These are phyloP conservation scores for Lymantria dispar DNA, from an alignment of 2,888 invertebrate genomes.

Conservation along the genomic window DNA sequence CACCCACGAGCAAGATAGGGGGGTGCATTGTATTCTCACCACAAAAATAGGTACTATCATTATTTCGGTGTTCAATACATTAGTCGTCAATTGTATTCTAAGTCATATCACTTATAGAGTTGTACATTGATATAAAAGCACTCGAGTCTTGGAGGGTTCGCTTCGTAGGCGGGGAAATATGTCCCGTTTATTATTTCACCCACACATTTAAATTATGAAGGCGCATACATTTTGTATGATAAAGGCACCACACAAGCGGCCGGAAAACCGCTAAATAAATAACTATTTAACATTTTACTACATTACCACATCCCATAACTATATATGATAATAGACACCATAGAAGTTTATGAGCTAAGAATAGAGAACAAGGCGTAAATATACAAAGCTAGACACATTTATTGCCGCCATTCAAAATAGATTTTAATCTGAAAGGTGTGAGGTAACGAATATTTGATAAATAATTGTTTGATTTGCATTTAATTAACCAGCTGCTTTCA, in stretches of 20 bases:
- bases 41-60: no score
- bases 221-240: constrained; percentile 15
- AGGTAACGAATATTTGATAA: no score
- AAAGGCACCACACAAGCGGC: constrained; percentile 25
- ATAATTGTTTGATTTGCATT: neutral
- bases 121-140: constrained; percentile 24
- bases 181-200: constrained; percentile 49
- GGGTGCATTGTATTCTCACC: no score
- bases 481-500: neutral
- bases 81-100: constrained; percentile 12
- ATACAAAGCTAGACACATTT: neutral
- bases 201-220: constrained; percentile 29
- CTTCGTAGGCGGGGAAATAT: constrained; percentile 37
- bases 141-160: constrained; percentile 41
- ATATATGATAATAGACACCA: constrained; percentile 52
- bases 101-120: constrained; percentile 18
- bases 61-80: constrained; percentile 1
- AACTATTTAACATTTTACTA: constrained; percentile 59
- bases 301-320: constrained; percentile 65
- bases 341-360: constrained; percentile 32
- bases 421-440: neutral
- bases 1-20: no score
- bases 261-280: constrained; percentile 68
- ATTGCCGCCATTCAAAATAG: constrained; percentile 1
- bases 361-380: constrained; percentile 7